These are phyloP conservation scores for Stegastes partitus DNA, from an alignment of 2,113 vertebrate species.

Conservation along the genomic window DNA sequence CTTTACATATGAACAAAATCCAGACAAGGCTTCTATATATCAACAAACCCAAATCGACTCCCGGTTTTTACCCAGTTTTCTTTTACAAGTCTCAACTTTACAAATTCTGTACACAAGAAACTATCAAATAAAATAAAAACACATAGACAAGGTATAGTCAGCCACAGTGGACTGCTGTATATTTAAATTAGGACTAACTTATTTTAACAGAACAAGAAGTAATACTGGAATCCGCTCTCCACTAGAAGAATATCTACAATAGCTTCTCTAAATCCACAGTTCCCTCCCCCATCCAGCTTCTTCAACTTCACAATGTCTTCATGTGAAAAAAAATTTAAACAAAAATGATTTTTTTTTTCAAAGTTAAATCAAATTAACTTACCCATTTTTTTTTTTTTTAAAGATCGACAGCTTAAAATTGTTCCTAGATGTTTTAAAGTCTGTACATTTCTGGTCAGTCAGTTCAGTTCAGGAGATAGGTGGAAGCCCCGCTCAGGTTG, in stretches of 20 bases:
- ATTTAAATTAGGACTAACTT: conserved; percentile 98
- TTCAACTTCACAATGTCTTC: conserved; percentile 82
- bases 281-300: conserved; percentile 76
- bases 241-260: conserved; percentile 94
- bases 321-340: conserved; percentile 59
- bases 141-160: conserved; percentile 91
- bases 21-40: conserved; percentile 94
- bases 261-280: conserved; percentile 90
- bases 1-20: conserved; percentile 86
- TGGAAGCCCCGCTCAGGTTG: conserved; percentile 85
- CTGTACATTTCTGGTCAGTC: conserved; percentile 89
- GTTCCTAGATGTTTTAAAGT: conserved; percentile 80
- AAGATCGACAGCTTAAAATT: conserved; percentile 84
- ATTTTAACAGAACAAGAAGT: conserved; percentile 92
- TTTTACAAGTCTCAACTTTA: conserved; percentile 83
- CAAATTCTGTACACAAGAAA: conserved; percentile 88
- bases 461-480: conserved; percentile 74
- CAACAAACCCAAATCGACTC: conserved; percentile 74
- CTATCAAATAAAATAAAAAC: conserved; percentile 84
- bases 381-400: conserved; percentile 74
- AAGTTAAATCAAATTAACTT: conserved; percentile 85
- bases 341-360: conserved; percentile 68
- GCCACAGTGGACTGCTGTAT: conserved; percentile 88
- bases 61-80: conserved; percentile 79
- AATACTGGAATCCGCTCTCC: conserved; percentile 96